Evolutionary conservation across 2,797 vertebrate species (phyloP), one percentile per base, ranked within the genome.

Genomic region (Xenops minutus): DNA sequence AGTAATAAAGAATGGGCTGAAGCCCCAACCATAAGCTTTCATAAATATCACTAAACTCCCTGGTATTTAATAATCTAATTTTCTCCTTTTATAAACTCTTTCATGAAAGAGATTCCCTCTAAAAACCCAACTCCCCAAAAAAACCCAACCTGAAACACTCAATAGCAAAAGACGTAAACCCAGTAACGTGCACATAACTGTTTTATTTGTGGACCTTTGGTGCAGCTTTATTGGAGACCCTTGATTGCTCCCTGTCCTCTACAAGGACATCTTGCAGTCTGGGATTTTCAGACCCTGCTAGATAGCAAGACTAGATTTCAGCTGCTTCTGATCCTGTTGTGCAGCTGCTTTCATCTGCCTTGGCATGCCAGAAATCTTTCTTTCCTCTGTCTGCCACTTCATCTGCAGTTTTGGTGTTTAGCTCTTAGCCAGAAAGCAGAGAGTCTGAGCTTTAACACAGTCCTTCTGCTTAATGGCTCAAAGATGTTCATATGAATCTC

Each of bases 401-500:
- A 51, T 90, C 78, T 67, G 56, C 75, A 85, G 48, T 32, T 72
- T 79, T 56, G 84, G 78, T 9, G 4, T 63, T 80, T 34, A 91
- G 48, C 41, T 92, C 75, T 74, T 63, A 80, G 32, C 48, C 34
- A 76, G 78, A 77, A 87, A 63, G 41, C 37, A 72, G 34, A 63
- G 43, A 58, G 23, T 56, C 46, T 56, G 55, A 92, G 73, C 41
- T 92, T 88, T 86, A 86, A 29, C 34, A n/a, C 34, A 52, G 56
- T 67, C 61, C 21, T 81, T 43, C 46, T 77, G 49, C 81, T 77
- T 94, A 95, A 92, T 77, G 64, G 52, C 29, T 82, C 85, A 91
- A 93, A 94, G 82, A 79, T 89, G 85, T 69, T 92, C 69, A 36
- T 80, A 23, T 30, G 32, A 30, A 69, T 67, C 59, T 92, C 36